A percentile compares a stretch with the other conserved stretches of the same genome.
phyloP scores from a whole-genome alignment of 1,140 invertebrate species.

The Yoshiicerus persimilis region DNA sequence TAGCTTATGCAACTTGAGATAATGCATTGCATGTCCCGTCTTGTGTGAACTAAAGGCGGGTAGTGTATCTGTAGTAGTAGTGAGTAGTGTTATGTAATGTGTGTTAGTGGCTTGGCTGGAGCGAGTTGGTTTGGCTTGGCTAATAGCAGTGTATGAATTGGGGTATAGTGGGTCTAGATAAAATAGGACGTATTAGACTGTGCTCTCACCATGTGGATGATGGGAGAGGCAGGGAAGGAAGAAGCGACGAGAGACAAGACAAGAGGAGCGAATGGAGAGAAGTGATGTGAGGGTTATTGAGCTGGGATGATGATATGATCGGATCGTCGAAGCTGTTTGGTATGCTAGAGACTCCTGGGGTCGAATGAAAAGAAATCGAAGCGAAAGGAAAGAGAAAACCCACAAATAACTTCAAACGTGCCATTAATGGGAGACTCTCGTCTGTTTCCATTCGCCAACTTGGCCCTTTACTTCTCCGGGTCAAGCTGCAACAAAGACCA shows the following conservation, averaged over 20 bases:
- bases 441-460: constrained; percentile 3
- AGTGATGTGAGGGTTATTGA: constrained; percentile 16
- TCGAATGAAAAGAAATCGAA: constrained; percentile 17
- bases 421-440: constrained; percentile 18
- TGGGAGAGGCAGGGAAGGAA: neutral
- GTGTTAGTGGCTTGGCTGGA: neutral
- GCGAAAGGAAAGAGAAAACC: constrained; percentile 14
- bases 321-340: constrained; percentile 8
- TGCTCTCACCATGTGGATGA: too few species aligned
- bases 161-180: too few species aligned
- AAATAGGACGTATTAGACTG: too few species aligned
- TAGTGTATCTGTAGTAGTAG: too few species aligned
- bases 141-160: too few species aligned
- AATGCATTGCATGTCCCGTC: neutral
- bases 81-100: neutral
- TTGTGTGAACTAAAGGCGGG: neutral
- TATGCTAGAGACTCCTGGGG: neutral
- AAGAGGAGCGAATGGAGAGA: neutral
- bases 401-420: constrained; percentile 22
- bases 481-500: constrained; percentile 13
- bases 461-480: constrained; percentile 14
- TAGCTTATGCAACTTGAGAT: neutral
- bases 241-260: neutral
- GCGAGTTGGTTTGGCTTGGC: too few species aligned
- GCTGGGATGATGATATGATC: constrained; percentile 19